phyloP scores from a whole-genome alignment of 2,797 vertebrate species.

The Enteromius thamalakanensis region DNA sequence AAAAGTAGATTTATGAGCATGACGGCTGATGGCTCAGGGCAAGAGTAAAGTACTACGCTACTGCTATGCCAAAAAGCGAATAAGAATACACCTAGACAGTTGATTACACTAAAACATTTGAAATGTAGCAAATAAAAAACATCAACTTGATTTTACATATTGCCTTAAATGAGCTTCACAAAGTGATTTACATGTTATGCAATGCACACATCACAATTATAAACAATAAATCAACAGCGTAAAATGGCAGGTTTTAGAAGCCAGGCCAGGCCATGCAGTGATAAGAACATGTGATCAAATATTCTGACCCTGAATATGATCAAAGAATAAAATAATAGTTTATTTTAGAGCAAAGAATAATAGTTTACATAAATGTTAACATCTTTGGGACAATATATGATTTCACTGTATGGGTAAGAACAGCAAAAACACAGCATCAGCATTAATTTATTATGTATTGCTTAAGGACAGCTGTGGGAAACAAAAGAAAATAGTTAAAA shows the following conservation, averaged over 20 bases:
- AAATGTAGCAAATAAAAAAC: neutral
- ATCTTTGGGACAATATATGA: neutral
- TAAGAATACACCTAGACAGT: neutral
- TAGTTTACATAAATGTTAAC: neutral
- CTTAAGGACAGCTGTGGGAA: neutral
- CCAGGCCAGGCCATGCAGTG: neutral
- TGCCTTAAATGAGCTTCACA: neutral
- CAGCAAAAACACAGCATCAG: neutral
- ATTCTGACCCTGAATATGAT: neutral
- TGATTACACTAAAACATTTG: neutral
- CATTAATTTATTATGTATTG: neutral
- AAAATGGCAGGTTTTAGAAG: neutral
- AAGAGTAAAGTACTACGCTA: neutral
- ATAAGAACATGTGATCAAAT: neutral
- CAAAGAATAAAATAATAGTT: neutral
- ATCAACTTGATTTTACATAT: neutral
- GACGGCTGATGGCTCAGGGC: conserved; percentile 76
- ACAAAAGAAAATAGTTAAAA: neutral
- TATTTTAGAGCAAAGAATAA: neutral
- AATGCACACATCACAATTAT: neutral
- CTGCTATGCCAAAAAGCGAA: neutral
- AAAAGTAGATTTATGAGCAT: conserved; percentile 82
- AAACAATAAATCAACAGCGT: neutral
- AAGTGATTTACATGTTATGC: neutral
- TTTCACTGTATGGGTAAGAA: neutral